Conservation (phyloP, 1,140 invertebrate genomes). For the Ceratina calcarata region DNA sequence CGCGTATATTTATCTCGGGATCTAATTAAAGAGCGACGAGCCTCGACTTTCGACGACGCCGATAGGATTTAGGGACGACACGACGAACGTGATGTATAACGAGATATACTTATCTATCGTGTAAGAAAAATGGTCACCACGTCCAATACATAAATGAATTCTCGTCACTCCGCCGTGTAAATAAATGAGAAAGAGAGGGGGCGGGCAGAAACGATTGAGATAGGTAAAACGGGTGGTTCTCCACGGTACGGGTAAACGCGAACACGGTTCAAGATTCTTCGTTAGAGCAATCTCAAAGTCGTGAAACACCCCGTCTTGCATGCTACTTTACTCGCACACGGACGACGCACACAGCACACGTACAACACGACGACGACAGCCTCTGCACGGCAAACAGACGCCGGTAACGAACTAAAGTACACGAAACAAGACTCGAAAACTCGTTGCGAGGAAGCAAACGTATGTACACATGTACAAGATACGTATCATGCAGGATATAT, state of each 20-base stretch:
- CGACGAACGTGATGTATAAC: neutral
- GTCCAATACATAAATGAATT: neutral
- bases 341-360: neutral
- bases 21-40: neutral
- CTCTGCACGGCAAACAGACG: conserved; percentile 1
- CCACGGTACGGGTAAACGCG: neutral
- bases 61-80: neutral
- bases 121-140: neutral
- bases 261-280: neutral
- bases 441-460: conserved; percentile 39
- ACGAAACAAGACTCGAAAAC: conserved; percentile 10
- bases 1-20: neutral
- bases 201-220: neutral
- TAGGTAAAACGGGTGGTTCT: neutral
- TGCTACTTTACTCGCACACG: conserved; percentile 14
- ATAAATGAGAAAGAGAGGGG: too few relatives aligned
- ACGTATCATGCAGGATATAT: conserved; percentile 55
- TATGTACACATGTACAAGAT: conserved; percentile 52
- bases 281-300: conserved; percentile 3
- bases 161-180: neutral
- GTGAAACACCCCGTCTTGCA: neutral
- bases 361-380: neutral
- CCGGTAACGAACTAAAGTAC: neutral
- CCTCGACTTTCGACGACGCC: conserved; percentile 5
- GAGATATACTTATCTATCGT: neutral